These are phyloP conservation scores for Leptinotarsa undecemlineata DNA, from an alignment of 1,140 invertebrate genomes.

Conservation along the genomic window DNA sequence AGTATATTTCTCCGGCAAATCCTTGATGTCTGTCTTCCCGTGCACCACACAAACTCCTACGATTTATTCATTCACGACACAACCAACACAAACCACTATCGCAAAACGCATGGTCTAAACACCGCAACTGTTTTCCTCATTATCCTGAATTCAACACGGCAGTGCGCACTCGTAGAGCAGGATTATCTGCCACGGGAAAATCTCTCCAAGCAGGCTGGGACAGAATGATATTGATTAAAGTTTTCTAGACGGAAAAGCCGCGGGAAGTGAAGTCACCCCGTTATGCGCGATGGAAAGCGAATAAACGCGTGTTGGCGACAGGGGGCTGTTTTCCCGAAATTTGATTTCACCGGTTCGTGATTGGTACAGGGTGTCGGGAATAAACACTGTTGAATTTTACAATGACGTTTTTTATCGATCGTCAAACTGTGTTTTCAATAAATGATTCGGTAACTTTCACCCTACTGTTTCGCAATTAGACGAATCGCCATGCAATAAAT, in stretches of 20 bases:
- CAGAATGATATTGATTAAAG: neutral
- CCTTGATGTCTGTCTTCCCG: no score
- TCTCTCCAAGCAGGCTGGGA: neutral
- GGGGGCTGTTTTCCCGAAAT: neutral
- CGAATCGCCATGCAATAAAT: no score
- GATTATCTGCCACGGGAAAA: neutral
- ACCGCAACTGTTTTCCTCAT: neutral
- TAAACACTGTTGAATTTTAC: no score
- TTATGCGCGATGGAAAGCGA: neutral
- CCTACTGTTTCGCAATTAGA: no score
- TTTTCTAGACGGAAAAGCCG: neutral
- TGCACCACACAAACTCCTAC: neutral
- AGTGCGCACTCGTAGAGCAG: neutral
- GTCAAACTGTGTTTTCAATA: no score
- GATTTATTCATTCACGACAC: neutral
- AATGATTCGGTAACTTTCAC: no score
- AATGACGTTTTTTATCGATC: no score
- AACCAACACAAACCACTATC: neutral
- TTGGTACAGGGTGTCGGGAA: neutral
- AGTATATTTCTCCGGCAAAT: no score
- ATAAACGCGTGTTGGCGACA: neutral
- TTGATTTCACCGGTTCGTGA: neutral
- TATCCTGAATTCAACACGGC: neutral
- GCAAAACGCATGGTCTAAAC: neutral
- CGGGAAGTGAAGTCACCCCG: neutral